Base-by-base conservation (phyloP, 2,888 invertebrate species). In the Athrips mouffetella region DNA sequence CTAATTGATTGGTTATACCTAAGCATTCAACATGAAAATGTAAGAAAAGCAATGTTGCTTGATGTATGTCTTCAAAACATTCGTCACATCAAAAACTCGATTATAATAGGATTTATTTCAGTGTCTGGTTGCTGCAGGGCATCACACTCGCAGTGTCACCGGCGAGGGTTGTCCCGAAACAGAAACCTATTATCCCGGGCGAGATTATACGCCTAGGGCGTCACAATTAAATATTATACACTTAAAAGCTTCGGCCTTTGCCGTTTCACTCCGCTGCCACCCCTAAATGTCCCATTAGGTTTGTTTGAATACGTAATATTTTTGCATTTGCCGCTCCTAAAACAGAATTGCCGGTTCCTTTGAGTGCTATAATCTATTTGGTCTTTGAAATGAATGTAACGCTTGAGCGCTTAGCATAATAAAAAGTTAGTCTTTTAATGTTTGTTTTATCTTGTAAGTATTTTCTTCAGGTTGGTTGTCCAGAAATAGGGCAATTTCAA, bases 151-250 rank as follows among this genome's bases (percentile, higher is more conserved):
- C 79, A 80, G 83, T 88, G 87, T 88, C 87, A 78, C 79, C 74
- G 67, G 70, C 63, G 85, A 83, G 88, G 86, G 88, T 83, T 86
- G 83, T 80, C 73, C 77, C 86, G 79, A 82, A 86, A 87, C 84
- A 87, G 89, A 89, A 89, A 89, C 88, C 89, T 89, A 89, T 89
- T 89, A 89, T 89, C 89, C 80, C 81, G 79, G 88, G 89, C 80
- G 88, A 87, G 89, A 89, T 89, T 89, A 89, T 89, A 76, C 89
- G 88, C 89, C 89, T 84, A 86, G 87, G 89, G 89, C 89, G 85
- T 87, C 79, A 89, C 89, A 89, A 89, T 89, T 89, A 88, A 88
- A 88, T 88, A 88, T 88, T 88, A 88, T 88, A 88, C 88, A 88
- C 86, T 88, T 88, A 88, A 88, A 88, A 88, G 89, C 89, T 86